Evolutionary conservation across 2,888 invertebrate species (phyloP).

Genomic region (Heteromurus nitidus): DNA sequence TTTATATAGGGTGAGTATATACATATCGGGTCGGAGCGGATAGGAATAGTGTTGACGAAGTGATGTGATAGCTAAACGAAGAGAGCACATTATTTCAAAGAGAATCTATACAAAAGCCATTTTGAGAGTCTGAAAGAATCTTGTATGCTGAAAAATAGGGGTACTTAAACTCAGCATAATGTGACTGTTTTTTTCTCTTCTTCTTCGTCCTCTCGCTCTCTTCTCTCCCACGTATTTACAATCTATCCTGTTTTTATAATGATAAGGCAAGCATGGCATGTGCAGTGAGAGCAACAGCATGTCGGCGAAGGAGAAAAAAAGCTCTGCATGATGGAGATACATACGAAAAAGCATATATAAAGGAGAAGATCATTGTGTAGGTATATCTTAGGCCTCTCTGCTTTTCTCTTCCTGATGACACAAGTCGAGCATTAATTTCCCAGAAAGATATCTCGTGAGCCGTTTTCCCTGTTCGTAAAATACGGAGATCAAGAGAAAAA

Average conservation of each 20-base stretch:
- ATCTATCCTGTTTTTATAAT: constrained; percentile 16
- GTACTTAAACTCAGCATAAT: constrained; percentile 57
- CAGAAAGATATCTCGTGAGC: constrained; percentile 19
- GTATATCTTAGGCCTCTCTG: background rate
- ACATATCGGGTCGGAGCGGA: background rate
- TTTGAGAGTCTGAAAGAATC: constrained; percentile 40
- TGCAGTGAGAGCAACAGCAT: constrained; percentile 42
- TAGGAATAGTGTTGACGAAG: constrained; percentile 26
- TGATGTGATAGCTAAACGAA: constrained; percentile 27
- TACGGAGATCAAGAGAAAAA: constrained; percentile 31
- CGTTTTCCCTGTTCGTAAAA: constrained; percentile 26
- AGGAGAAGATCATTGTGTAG: background rate
- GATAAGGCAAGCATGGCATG: constrained; percentile 21
- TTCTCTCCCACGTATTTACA: constrained; percentile 8
- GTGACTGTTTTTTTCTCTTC: constrained; percentile 42
- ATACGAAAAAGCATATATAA: no score
- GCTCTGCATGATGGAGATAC: background rate
- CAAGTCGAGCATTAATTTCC: constrained; percentile 56
- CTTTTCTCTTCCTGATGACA: constrained; percentile 46
- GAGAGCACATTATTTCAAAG: constrained; percentile 28
- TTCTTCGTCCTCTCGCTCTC: background rate
- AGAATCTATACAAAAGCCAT: constrained; percentile 42
- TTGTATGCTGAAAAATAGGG: constrained; percentile 43
- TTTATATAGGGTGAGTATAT: constrained; percentile 7
- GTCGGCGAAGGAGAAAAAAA: constrained; percentile 3